phyloP scores from a whole-genome alignment of 2,888 invertebrate species.

The Trachelus stipa region DNA sequence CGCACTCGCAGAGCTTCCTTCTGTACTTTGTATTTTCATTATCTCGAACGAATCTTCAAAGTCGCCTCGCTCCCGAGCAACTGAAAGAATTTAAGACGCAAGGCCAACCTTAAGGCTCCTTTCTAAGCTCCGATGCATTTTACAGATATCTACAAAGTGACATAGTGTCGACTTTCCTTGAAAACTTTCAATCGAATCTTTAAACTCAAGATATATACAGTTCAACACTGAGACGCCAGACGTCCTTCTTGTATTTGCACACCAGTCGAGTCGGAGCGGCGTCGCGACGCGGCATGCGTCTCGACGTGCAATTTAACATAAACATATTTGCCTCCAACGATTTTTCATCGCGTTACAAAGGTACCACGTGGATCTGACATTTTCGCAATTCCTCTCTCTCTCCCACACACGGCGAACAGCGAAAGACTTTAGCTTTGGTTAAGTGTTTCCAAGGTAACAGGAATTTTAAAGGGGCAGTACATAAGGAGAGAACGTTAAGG shows the following conservation, averaged over 20 bases:
- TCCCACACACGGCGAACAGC: too few relatives aligned
- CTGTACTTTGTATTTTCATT: background rate
- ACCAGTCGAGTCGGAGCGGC: background rate
- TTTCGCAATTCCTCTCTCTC: too few relatives aligned
- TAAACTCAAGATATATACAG: background rate
- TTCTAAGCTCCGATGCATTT: background rate
- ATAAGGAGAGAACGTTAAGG: background rate
- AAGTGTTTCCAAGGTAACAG: background rate
- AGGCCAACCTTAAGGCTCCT: background rate
- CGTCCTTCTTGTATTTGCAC: background rate
- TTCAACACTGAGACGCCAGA: background rate
- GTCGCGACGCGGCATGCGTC: background rate
- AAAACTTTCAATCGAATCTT: background rate
- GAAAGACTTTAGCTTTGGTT: background rate
- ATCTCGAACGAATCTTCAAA: background rate
- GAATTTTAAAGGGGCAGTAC: background rate
- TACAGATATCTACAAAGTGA: background rate
- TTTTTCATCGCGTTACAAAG: too few relatives aligned
- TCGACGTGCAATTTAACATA: background rate
- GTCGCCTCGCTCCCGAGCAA: background rate
- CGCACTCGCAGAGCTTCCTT: background rate
- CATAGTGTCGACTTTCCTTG: background rate
- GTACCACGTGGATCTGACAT: too few relatives aligned
- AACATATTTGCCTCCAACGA: too few relatives aligned
- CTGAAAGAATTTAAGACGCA: background rate